Base-by-base conservation (phyloP, 1,140 invertebrate species). In the Drosophila sp. region DNA sequence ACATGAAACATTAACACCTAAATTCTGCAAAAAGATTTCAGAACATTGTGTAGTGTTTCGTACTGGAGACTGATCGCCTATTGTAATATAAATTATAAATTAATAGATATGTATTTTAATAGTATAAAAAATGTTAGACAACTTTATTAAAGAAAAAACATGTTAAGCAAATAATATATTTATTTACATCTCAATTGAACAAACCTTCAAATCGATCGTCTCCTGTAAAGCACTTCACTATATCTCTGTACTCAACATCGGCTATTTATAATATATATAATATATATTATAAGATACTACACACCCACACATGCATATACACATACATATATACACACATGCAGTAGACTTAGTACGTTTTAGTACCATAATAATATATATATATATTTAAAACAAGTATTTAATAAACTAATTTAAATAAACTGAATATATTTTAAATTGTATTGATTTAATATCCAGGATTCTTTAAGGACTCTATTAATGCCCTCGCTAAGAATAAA, bases 1-100 rank as follows among this genome's bases (percentile, higher is more conserved):
- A 36, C 36, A 14, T 61, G 43, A 57, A 63, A 62, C 62, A 66
- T 41, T 43, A 21, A 74, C 43, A 72, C 67, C 48, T 45, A 59
- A 63, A 46, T 9, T 27, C 25, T n/a, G 45, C 27, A 57, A 45
- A 27, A 11, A 57, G 32, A 27, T 14, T 21, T 27, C 51, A 43
- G 32, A 14, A 34, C 25, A 48, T 65, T 41, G 56, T 45, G 56
- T 46, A 40, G 38, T 71, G 77, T 69, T 71, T 48, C 66, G 65
- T 80, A 64, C 67, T 80, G 70, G 81, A 84, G 81, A 84, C 81
- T 84, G 80, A 84, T 70, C 50, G 54, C 53, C 71, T 64, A 71
- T 54, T 50, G 50, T 25, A 32, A 29, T 32, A 50, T 25, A 27
- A 32, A 50, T 50, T 50, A 13, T 32, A 25, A 50, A 63, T 21